phyloP scores from a whole-genome alignment of 2,113 vertebrate species.

The Tauraco erythrolophus region DNA sequence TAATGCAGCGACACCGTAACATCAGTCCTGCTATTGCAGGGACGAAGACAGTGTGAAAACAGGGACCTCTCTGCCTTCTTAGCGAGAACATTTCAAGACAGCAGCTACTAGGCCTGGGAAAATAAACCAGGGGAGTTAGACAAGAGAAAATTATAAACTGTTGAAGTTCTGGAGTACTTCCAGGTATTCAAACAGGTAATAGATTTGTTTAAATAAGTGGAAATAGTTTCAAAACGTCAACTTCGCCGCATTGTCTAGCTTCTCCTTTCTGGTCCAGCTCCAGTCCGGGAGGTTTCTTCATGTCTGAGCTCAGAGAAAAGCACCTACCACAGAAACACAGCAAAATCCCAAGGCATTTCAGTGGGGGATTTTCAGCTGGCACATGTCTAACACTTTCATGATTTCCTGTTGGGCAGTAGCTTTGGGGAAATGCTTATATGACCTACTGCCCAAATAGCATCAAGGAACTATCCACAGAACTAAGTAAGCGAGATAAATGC shows the following conservation, averaged over 20 bases:
- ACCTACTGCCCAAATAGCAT: neutral
- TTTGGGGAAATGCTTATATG: neutral
- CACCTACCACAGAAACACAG: neutral
- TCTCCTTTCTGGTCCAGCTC: conserved; percentile 47
- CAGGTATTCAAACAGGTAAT: conserved; percentile 68
- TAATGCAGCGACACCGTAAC: neutral
- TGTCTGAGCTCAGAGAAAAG: conserved; percentile 1
- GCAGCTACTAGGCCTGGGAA: neutral
- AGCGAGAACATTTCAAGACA: neutral
- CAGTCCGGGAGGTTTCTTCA: conserved; percentile 25
- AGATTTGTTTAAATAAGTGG: conserved; percentile 61
- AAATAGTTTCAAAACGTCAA: conserved; percentile 51
- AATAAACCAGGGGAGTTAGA: conserved; percentile 2
- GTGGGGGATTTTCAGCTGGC: neutral
- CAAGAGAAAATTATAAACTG: conserved; percentile 47
- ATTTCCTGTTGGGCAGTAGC: neutral
- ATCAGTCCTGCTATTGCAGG: neutral
- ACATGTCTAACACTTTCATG: neutral
- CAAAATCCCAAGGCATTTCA: neutral
- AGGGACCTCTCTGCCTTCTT: neutral
- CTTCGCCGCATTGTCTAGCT: conserved; percentile 47
- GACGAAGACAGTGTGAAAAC: neutral
- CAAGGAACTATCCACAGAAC: neutral
- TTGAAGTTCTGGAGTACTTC: conserved; percentile 60
- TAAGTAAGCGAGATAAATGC: neutral